A percentile compares a stretch with the other conserved stretches of the same genome.
These are phyloP conservation scores for Perizoma affinitatum DNA, from an alignment of 2,888 invertebrate genomes.

Conservation along the genomic window DNA sequence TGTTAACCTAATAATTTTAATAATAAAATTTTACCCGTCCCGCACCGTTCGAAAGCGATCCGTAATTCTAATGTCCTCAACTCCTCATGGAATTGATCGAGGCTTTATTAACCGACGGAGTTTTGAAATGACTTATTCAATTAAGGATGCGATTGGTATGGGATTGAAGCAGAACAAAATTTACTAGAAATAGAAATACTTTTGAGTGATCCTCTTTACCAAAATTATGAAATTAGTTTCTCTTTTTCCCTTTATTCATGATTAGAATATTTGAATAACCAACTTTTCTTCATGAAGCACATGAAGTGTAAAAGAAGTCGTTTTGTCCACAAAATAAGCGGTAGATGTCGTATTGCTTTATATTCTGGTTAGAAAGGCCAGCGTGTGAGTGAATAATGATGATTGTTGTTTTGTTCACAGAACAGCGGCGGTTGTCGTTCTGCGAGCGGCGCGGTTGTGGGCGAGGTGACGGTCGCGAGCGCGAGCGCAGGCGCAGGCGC, in stretches of 20 bases:
- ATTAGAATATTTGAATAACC: too few relatives aligned
- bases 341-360: too few relatives aligned
- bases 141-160: conserved; percentile 33
- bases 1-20: conserved; percentile 32
- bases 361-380: not conserved
- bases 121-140: conserved; percentile 32
- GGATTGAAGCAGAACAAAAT: conserved; percentile 37
- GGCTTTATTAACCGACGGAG: conserved; percentile 36
- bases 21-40: conserved; percentile 26
- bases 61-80: conserved; percentile 39
- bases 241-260: not conserved
- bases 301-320: too few relatives aligned
- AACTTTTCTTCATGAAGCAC: too few relatives aligned
- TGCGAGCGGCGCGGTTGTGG: conserved; percentile 68
- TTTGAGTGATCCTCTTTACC: conserved; percentile 4
- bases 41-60: conserved; percentile 26
- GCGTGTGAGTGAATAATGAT: not conserved
- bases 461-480: conserved; percentile 81
- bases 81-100: conserved; percentile 36
- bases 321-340: not conserved
- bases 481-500: conserved; percentile 78
- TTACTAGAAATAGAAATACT: conserved; percentile 22
- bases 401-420: conserved; percentile 52
- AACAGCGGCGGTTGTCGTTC: conserved; percentile 78
- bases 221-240: not conserved